These are phyloP conservation scores for Chymomyza amoena DNA, from an alignment of 2,888 invertebrate species.

Conservation along the genomic window DNA sequence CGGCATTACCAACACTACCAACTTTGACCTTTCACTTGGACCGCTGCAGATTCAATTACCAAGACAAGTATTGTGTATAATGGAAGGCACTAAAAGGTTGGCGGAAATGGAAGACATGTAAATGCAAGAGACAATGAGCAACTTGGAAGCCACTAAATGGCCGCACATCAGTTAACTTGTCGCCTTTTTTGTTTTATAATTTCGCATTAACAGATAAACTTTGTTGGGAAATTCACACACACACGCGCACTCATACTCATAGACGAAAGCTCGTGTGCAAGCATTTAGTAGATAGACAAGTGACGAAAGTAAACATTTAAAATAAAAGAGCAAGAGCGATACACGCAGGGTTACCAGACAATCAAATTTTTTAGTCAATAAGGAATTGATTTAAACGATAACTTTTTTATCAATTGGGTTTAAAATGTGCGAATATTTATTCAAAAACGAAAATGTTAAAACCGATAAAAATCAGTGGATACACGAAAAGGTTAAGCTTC, in stretches of 20 bases:
- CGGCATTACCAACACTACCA: background rate
- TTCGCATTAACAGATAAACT: background rate
- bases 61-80: background rate
- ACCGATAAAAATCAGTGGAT: too few relatives aligned
- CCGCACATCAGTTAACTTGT: background rate
- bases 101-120: background rate
- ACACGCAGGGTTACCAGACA: too few relatives aligned
- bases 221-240: background rate
- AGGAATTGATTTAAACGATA: too few relatives aligned
- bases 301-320: conserved; percentile 20
- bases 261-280: conserved; percentile 27
- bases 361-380: too few relatives aligned
- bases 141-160: background rate
- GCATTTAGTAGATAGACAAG: conserved; percentile 37
- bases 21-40: conserved; percentile 13
- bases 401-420: too few relatives aligned
- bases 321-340: background rate
- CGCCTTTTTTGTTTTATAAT: background rate
- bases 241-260: background rate
- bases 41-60: conserved; percentile 4
- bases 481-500: too few relatives aligned
- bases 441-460: too few relatives aligned
- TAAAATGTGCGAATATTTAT: too few relatives aligned
- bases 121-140: background rate
- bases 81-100: background rate